phyloP scores from a whole-genome alignment of 2,888 invertebrate genomes.

The Drosophila eohydei region DNA sequence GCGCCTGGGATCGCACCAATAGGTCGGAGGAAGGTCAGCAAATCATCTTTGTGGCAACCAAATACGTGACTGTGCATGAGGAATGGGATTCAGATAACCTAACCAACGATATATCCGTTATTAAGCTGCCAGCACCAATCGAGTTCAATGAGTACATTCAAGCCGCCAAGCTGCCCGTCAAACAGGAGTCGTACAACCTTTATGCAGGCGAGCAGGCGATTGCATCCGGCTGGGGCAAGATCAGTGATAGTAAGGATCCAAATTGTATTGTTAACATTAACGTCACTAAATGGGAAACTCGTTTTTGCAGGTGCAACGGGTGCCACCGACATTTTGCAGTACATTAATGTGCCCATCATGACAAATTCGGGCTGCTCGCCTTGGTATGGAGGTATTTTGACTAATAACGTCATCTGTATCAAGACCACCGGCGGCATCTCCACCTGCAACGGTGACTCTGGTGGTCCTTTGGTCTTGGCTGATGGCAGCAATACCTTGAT shows the following conservation, averaged over 20 bases:
- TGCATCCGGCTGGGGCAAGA: constrained; percentile 83
- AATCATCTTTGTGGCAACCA: constrained; percentile 61
- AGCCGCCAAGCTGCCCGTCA: constrained; percentile 69
- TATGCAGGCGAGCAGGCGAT: constrained; percentile 65
- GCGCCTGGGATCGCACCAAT: constrained; percentile 72
- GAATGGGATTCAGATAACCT: constrained; percentile 77
- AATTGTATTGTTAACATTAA: background rate
- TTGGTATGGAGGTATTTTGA: constrained; percentile 59
- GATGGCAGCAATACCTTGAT: constrained; percentile 68
- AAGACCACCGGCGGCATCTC: constrained; percentile 74
- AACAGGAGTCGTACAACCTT: constrained; percentile 35
- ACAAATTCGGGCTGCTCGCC: constrained; percentile 60
- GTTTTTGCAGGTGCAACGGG: constrained; percentile 41
- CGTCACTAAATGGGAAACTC: background rate
- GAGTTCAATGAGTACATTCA: constrained; percentile 75
- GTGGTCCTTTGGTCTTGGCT: constrained; percentile 79
- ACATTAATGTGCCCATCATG: constrained; percentile 66
- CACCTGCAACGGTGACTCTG: constrained; percentile 83
- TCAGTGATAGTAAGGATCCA: constrained; percentile 66
- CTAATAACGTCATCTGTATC: constrained; percentile 71
- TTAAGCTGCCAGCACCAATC: constrained; percentile 83
- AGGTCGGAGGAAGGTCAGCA: constrained; percentile 66
- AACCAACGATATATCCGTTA: constrained; percentile 85
- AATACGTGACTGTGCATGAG: constrained; percentile 82
- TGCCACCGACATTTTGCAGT: constrained; percentile 70